Evolutionary conservation across 2,113 vertebrate species (phyloP).

Genomic region (Stegastes partitus): DNA sequence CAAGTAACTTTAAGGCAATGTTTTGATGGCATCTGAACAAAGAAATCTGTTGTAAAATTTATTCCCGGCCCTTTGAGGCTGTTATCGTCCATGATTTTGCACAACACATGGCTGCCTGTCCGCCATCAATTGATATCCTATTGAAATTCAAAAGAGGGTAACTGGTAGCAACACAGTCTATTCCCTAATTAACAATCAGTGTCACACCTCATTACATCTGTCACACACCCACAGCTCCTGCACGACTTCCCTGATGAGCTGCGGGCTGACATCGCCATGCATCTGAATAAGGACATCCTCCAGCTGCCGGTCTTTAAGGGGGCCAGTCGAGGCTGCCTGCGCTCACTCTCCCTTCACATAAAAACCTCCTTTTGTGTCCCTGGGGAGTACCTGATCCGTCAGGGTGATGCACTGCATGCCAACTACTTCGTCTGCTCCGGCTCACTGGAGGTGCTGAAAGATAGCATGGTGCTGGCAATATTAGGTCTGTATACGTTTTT

Average conservation of each 20-base stretch:
- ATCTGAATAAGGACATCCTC: constrained; percentile 98
- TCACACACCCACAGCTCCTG: constrained; percentile 87
- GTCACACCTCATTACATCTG: constrained; percentile 57
- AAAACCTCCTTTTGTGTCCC: constrained; percentile 96
- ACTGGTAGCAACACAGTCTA: constrained; percentile 40
- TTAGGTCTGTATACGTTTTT: constrained; percentile 86
- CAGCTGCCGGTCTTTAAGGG: constrained; percentile 93
- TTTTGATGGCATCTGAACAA: constrained; percentile 15
- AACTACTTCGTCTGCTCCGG: constrained; percentile 97
- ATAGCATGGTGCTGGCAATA: constrained; percentile 94
- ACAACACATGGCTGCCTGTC: constrained; percentile 1
- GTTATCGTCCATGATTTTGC: constrained; percentile 27
- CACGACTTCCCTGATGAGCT: constrained; percentile 97
- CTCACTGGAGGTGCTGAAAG: constrained; percentile 95
- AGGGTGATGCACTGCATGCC: constrained; percentile 94
- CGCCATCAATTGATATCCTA: constrained; percentile 22
- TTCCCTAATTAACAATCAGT: constrained; percentile 57
- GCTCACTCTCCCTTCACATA: constrained; percentile 96
- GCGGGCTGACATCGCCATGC: constrained; percentile 96
- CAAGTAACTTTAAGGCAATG: neutral
- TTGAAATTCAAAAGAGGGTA: constrained; percentile 54
- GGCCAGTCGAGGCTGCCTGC: constrained; percentile 94
- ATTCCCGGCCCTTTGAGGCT: constrained; percentile 11
- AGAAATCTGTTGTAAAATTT: constrained; percentile 11
- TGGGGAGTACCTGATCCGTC: constrained; percentile 94